Evolutionary conservation across 1,140 invertebrate genomes (phyloP).

Genomic region (Caenorhabditis briggsae): DNA sequence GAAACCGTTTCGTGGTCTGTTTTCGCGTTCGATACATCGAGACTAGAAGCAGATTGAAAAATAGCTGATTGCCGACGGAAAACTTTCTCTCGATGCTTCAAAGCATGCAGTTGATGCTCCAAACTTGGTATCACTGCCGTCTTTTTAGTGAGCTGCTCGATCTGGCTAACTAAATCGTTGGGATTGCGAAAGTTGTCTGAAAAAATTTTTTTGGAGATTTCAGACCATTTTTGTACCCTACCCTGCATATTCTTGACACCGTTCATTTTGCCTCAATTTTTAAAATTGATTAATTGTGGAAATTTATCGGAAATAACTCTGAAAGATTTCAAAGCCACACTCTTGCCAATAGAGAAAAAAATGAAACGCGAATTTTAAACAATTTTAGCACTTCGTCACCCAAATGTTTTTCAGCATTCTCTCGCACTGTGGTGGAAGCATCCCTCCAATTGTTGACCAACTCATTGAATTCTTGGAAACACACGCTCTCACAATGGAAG

Average conservation of each 20-base stretch:
- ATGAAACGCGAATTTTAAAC: neutral
- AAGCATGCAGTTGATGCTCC: neutral
- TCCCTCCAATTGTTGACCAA: constrained; percentile 79
- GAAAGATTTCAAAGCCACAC: no score
- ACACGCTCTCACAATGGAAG: constrained; percentile 80
- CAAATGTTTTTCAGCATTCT: constrained; percentile 78
- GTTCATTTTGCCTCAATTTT: neutral
- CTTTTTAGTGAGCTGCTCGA: neutral
- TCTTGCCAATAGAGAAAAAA: no score
- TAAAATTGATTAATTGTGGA: no score
- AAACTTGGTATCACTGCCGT: constrained; percentile 1
- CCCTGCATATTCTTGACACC: neutral
- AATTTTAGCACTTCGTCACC: no score
- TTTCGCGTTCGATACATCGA: neutral
- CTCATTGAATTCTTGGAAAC: constrained; percentile 79
- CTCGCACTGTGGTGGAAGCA: constrained; percentile 79
- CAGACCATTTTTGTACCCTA: neutral
- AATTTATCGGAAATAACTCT: neutral
- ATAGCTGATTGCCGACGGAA: neutral
- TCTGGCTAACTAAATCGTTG: neutral
- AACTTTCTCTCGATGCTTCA: neutral
- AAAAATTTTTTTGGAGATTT: neutral
- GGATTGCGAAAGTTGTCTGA: neutral
- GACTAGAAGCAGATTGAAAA: neutral
- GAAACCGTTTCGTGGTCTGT: neutral